Conservation (phyloP, 2,888 invertebrate genomes). For the Catocala sponsa region DNA sequence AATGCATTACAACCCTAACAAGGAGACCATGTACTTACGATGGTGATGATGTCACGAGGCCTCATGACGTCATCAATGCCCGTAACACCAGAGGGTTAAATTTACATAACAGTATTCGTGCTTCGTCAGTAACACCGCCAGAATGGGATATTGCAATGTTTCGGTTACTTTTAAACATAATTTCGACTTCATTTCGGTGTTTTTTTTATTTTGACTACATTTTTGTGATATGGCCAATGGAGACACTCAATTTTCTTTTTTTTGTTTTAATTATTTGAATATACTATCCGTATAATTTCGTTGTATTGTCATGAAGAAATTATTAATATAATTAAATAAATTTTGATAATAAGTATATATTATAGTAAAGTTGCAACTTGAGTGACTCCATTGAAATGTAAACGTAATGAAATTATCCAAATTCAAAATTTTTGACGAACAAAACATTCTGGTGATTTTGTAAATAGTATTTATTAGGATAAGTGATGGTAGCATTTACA, state of each 20-base stretch:
- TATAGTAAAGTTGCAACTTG: not conserved
- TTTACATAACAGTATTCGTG: slow-evolving; percentile 85
- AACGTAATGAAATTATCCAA: slow-evolving; percentile 26
- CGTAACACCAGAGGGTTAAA: slow-evolving; percentile 48
- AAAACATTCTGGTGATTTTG: slow-evolving; percentile 84
- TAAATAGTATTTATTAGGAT: slow-evolving; percentile 87
- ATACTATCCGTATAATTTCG: no score
- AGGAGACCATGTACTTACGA: slow-evolving; percentile 80
- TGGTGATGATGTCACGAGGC: slow-evolving; percentile 69
- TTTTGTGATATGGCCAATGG: slow-evolving; percentile 48
- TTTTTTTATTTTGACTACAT: slow-evolving; percentile 35
- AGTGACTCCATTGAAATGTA: slow-evolving; percentile 32
- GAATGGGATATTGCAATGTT: slow-evolving; percentile 81
- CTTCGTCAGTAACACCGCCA: slow-evolving; percentile 82
- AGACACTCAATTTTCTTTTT: slow-evolving; percentile 26
- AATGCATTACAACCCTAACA: slow-evolving; percentile 79
- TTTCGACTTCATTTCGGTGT: slow-evolving; percentile 43
- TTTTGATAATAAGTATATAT: slow-evolving; percentile 10
- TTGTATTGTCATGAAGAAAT: no score
- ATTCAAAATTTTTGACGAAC: slow-evolving; percentile 47
- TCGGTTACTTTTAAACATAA: slow-evolving; percentile 43
- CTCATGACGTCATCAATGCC: slow-evolving; percentile 48
- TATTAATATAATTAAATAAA: no score
- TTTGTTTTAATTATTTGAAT: no score
- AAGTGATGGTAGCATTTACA: slow-evolving; percentile 83